Evolutionary conservation across 2,113 vertebrate species (phyloP), one percentile per base, ranked within the genome.

Genomic region (Seriola dumerili): DNA sequence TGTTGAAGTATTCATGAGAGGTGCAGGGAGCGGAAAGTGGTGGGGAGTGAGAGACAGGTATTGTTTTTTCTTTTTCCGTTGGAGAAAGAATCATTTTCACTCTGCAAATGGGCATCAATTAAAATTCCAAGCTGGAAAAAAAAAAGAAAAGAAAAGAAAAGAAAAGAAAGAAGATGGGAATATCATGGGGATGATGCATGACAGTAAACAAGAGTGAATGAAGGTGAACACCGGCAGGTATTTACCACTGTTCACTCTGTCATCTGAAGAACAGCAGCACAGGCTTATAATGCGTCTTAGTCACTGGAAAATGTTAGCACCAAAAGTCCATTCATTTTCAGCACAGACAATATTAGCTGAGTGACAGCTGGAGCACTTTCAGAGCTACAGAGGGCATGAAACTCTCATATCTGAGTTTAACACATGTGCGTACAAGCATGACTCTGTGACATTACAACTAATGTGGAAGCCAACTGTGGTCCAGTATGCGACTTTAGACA

Each of bases 1-100:
- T 72, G 42, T 70, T 91, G 66, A 89, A 86, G 85, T 85, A 86
- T 91, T 88, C 68, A 89, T 91, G 83, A 90, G 58, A 73, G 62
- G 76, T 57, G 69, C 52, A 57, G 12, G 13, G n/a, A 72, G 73
- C 8, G 14, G 83, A 71, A 82, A 85, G 84, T 79, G 65, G 52
- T 58, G 54, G 32, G 19, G 34, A 76, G 40, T 52, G 74, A 71
- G 34, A 58, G 29, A 69, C 25, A 25, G 59, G 50, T 67, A 73
- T 72, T 89, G 36, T 84, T 76, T 70, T 29, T 75, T 59, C 19
- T 29, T 55, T 62, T 70, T 70, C 57, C 40, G 65, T 42, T 73
- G 58, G 32, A 36, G 44, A 62, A 67, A 64, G 36, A 84, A 75
- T 65, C 1, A 2, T 44, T 70, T 75, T 66, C 12, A 70, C 25